Conservation (phyloP, 2,797 vertebrate genomes). For the Discoglossus pictus region DNA sequence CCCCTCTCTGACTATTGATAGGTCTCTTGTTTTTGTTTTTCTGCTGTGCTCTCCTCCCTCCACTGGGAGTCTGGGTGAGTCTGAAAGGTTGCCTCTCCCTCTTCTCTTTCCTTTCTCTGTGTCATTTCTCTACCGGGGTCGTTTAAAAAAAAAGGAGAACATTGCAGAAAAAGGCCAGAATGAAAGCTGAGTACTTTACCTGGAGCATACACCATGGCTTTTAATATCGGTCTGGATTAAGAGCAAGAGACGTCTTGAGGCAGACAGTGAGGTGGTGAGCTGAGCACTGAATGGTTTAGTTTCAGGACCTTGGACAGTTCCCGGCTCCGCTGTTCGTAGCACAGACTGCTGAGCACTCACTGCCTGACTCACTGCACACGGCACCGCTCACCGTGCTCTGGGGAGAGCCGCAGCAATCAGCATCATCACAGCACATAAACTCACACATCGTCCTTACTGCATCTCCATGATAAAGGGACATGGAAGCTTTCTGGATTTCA, state of each 20-base stretch:
- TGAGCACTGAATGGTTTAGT: not conserved
- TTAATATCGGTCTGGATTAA: constrained; percentile 43
- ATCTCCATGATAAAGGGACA: constrained; percentile 41
- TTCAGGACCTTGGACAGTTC: constrained; percentile 66
- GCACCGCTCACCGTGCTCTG: constrained; percentile 24
- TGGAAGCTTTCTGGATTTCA: too few species aligned
- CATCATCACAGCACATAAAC: constrained; percentile 37
- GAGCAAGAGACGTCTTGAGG: constrained; percentile 3
- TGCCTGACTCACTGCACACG: constrained; percentile 44
- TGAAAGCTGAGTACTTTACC: constrained; percentile 54
- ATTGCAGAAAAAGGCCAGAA: constrained; percentile 20
- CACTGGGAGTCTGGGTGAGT: constrained; percentile 26
- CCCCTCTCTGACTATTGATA: constrained; percentile 3
- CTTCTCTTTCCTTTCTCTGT: constrained; percentile 3
- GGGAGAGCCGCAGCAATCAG: constrained; percentile 47
- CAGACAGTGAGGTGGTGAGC: constrained; percentile 2
- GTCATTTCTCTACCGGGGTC: constrained; percentile 24
- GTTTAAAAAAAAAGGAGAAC: constrained; percentile 5
- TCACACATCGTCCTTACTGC: constrained; percentile 23
- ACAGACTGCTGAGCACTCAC: constrained; percentile 59
- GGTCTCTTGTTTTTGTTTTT: constrained; percentile 27
- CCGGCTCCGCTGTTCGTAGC: constrained; percentile 24
- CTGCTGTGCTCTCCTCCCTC: constrained; percentile 35
- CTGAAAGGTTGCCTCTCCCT: constrained; percentile 32
- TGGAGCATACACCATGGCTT: constrained; percentile 67